phyloP scores from a whole-genome alignment of 2,113 vertebrate species.

The Notothenia rossii region DNA sequence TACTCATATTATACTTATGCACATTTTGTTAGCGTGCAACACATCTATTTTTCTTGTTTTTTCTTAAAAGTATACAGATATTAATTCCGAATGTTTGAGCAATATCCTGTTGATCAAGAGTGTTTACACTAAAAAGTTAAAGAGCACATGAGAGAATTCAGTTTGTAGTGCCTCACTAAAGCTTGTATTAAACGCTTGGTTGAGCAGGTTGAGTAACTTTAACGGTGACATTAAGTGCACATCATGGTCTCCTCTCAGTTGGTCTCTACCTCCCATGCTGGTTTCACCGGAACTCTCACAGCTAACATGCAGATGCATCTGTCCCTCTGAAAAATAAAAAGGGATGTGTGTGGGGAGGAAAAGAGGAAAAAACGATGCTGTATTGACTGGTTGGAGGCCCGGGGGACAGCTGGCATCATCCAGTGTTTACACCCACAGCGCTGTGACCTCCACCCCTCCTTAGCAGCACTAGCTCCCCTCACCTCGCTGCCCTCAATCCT shows the following conservation, averaged over 20 bases:
- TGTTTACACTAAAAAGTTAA: background rate
- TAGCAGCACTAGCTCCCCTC: constrained; percentile 49
- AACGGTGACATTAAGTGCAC: constrained; percentile 43
- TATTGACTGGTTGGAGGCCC: constrained; percentile 54
- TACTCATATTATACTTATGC: background rate
- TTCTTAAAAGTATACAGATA: background rate
- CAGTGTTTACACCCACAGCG: constrained; percentile 72
- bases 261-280: constrained; percentile 46
- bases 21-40: no score
- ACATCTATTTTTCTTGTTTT: background rate
- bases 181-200: constrained; percentile 9
- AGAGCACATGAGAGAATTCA: background rate
- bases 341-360: constrained; percentile 17
- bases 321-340: constrained; percentile 45
- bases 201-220: constrained; percentile 22
- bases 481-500: constrained; percentile 54
- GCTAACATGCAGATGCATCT: constrained; percentile 41
- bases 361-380: constrained; percentile 22
- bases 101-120: background rate
- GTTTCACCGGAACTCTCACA: constrained; percentile 27
- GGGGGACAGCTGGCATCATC: constrained; percentile 67
- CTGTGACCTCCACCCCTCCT: constrained; percentile 54
- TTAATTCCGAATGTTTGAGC: background rate
- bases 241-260: constrained; percentile 35
- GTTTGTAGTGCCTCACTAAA: constrained; percentile 1